Percentiles rank a stretch among this genome's conserved stretches.
Conservation (phyloP, 35 echinoderm and acorn worm genomes). For the Acanthaster planci region DNA sequence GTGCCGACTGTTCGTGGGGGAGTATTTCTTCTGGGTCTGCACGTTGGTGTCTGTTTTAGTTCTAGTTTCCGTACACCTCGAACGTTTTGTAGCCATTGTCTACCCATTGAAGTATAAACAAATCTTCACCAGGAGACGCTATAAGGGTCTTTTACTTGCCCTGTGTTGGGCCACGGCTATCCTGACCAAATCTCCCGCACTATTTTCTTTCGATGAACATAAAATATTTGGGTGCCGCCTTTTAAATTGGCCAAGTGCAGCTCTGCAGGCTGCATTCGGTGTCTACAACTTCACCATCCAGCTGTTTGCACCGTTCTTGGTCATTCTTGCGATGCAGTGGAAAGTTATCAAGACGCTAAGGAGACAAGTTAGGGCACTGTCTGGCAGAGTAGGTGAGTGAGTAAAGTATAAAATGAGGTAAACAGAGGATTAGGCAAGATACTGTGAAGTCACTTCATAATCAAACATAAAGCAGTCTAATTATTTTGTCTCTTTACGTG, state of each 20-base stretch:
- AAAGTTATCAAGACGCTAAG: neutral
- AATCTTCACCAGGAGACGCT: slow-evolving; percentile 3
- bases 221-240: neutral
- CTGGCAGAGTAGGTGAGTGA: neutral
- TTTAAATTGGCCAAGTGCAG: neutral
- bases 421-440: no score
- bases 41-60: slow-evolving; percentile 40
- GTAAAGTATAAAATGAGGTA: no score
- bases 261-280: neutral
- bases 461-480: no score
- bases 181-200: neutral
- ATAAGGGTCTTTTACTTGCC: neutral
- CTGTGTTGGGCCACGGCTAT: slow-evolving; percentile 36
- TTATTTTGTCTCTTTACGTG: no score
- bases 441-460: no score
- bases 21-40: slow-evolving; percentile 56
- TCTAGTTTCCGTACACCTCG: slow-evolving; percentile 21
- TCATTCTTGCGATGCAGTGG: neutral
- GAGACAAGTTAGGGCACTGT: neutral
- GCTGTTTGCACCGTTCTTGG: neutral
- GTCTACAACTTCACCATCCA: neutral
- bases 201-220: neutral
- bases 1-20: slow-evolving; percentile 53
- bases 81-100: slow-evolving; percentile 44
- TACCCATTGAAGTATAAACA: slow-evolving; percentile 41